Evolutionary conservation across 2,797 vertebrate species (phyloP).

Genomic region (Chelidonichthys spinosus): DNA sequence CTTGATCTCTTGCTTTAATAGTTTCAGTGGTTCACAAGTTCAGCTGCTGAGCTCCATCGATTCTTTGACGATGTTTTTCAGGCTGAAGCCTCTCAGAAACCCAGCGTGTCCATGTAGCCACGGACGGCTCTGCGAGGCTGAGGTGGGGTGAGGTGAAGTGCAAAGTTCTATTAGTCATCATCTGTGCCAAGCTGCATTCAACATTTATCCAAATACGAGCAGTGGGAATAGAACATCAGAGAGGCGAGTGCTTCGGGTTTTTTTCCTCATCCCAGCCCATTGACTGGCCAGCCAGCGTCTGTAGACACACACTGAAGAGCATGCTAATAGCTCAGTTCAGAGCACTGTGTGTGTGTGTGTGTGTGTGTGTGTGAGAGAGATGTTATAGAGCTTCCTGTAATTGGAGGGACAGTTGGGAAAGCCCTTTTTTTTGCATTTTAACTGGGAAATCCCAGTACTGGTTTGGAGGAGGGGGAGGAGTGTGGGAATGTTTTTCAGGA

Average conservation of each 20-base stretch:
- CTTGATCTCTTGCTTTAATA: neutral
- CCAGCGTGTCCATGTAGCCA: neutral
- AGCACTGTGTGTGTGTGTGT: neutral
- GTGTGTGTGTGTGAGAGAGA: neutral
- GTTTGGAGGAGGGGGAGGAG: conserved; percentile 41
- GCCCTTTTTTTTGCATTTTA: conserved; percentile 37
- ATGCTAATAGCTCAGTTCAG: conserved; percentile 8
- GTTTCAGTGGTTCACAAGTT: neutral
- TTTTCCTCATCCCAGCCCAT: conserved; percentile 9
- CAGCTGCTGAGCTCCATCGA: neutral
- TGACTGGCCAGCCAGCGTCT: conserved; percentile 19
- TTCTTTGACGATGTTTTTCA: neutral
- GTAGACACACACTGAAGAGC: conserved; percentile 19
- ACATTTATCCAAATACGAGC: conserved; percentile 10
- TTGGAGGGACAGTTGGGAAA: conserved; percentile 45
- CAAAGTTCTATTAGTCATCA: conserved; percentile 15
- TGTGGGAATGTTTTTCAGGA: conserved; percentile 34
- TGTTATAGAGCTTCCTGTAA: conserved; percentile 5
- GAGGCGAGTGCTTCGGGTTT: conserved; percentile 4
- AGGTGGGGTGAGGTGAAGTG: neutral
- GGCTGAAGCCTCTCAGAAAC: neutral
- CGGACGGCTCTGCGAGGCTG: neutral
- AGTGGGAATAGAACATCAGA: conserved; percentile 49
- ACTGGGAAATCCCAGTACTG: conserved; percentile 64
- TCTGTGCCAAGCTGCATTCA: conserved; percentile 15